Percentiles rank a stretch among this genome's conserved stretches.
phyloP scores from a whole-genome alignment of 1,140 invertebrate genomes.

The Neodiprion lecontei region DNA sequence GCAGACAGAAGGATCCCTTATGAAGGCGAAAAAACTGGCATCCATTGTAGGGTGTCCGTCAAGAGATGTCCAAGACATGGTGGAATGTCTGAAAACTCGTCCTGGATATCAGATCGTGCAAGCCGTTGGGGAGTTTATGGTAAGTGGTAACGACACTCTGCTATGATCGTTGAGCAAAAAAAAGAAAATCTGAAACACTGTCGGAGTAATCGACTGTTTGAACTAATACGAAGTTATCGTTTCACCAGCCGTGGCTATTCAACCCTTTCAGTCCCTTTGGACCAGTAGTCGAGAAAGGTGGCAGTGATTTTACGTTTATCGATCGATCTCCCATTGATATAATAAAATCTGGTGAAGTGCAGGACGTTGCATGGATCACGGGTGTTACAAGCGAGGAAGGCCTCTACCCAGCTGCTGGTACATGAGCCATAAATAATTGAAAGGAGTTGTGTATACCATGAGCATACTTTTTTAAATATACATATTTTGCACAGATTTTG shows the following conservation, averaged over 20 bases:
- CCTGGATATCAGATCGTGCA: conserved; percentile 65
- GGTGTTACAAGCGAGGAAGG: conserved; percentile 62
- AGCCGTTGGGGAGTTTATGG: conserved; percentile 58
- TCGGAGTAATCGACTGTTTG: no score
- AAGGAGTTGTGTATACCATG: background rate
- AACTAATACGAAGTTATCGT: background rate
- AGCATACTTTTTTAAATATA: background rate
- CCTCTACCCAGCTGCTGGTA: background rate
- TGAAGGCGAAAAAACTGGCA: conserved; percentile 73
- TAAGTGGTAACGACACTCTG: conserved; percentile 33
- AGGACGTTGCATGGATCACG: conserved; percentile 66
- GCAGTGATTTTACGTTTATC: conserved; percentile 63
- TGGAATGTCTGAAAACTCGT: conserved; percentile 73
- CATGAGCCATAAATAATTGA: background rate
- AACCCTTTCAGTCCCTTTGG: conserved; percentile 70
- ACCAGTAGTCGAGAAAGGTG: conserved; percentile 63
- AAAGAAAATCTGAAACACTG: background rate
- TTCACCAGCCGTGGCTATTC: conserved; percentile 58
- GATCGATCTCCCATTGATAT: conserved; percentile 64
- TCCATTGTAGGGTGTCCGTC: conserved; percentile 73
- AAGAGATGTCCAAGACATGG: conserved; percentile 63
- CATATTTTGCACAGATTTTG: conserved; percentile 54
- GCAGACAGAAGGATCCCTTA: conserved; percentile 67
- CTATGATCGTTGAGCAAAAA: background rate
- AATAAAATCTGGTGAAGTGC: conserved; percentile 58